phyloP scores from a whole-genome alignment of 1,140 invertebrate genomes.

The Drosophila ananassae region DNA sequence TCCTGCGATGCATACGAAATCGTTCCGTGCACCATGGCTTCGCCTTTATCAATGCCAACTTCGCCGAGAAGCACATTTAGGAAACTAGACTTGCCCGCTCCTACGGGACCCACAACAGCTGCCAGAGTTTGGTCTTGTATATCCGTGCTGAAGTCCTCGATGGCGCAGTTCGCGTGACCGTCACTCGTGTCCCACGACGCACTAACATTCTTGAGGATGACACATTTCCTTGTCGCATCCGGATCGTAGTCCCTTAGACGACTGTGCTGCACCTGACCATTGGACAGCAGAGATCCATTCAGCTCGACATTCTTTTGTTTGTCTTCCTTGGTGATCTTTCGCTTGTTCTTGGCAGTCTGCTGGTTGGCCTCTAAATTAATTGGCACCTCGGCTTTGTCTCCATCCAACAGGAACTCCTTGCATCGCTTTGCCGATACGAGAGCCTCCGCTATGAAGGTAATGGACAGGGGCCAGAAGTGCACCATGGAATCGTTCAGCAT shows the following conservation, averaged over 20 bases:
- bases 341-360: slow-evolving; percentile 47
- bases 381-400: slow-evolving; percentile 63
- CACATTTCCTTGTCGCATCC: slow-evolving; percentile 74
- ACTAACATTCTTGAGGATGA: slow-evolving; percentile 84
- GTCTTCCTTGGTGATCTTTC: slow-evolving; percentile 39
- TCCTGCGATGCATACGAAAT: slow-evolving; percentile 92
- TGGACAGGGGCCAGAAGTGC: slow-evolving; percentile 89
- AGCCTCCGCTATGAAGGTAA: slow-evolving; percentile 86
- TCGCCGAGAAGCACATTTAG: slow-evolving; percentile 92
- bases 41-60: slow-evolving; percentile 85
- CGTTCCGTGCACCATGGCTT: slow-evolving; percentile 87
- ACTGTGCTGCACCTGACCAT: slow-evolving; percentile 33
- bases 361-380: slow-evolving; percentile 44
- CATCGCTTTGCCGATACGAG: slow-evolving; percentile 89
- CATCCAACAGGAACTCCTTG: slow-evolving; percentile 86
- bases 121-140: slow-evolving; percentile 88
- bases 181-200: slow-evolving; percentile 85
- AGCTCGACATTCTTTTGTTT: slow-evolving; percentile 57
- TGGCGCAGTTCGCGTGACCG: slow-evolving; percentile 57
- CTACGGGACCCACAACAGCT: slow-evolving; percentile 91
- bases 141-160: slow-evolving; percentile 86
- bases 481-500: slow-evolving; percentile 90
- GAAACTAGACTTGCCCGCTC: slow-evolving; percentile 91
- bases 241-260: slow-evolving; percentile 64
- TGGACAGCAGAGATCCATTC: slow-evolving; percentile 52